These are phyloP conservation scores for Amphimallon solstitiale DNA, from an alignment of 2,888 invertebrate genomes.

Conservation along the genomic window DNA sequence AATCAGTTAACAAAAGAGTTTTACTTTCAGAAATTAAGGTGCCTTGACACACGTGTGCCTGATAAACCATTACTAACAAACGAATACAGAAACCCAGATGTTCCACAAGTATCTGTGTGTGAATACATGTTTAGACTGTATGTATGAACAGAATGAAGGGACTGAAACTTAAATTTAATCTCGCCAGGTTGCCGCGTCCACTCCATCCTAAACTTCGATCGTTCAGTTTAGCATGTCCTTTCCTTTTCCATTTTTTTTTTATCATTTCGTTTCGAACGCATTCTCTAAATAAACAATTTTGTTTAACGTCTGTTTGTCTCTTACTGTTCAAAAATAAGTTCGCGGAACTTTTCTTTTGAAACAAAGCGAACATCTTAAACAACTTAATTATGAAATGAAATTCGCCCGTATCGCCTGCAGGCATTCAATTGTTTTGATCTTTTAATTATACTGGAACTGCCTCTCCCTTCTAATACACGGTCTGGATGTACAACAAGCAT, in stretches of 20 bases:
- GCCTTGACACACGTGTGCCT: slow-evolving; percentile 20
- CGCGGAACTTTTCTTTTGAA: slow-evolving; percentile 8
- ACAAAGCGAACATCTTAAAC: slow-evolving; percentile 11
- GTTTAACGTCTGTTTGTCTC: background rate
- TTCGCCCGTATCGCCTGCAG: slow-evolving; percentile 2
- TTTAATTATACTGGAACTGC: background rate
- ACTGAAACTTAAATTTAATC: slow-evolving; percentile 10
- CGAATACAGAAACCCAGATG: background rate
- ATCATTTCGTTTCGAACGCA: background rate
- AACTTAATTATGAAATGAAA: slow-evolving; percentile 18
- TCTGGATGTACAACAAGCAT: no score
- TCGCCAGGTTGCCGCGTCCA: background rate
- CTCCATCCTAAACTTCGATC: slow-evolving; percentile 17
- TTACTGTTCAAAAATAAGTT: slow-evolving; percentile 8
- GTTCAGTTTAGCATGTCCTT: slow-evolving; percentile 13
- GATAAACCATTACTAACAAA: slow-evolving; percentile 22
- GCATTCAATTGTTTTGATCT: slow-evolving; percentile 21
- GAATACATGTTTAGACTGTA: background rate
- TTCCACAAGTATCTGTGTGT: background rate
- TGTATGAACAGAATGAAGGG: slow-evolving; percentile 3
- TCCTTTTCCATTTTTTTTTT: background rate
- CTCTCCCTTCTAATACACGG: no score
- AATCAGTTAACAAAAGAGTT: no score
- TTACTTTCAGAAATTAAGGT: slow-evolving; percentile 23
- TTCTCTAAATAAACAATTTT: slow-evolving; percentile 28